Percentiles rank a stretch among this genome's conserved stretches.
Evolutionary conservation across 2,113 vertebrate species (phyloP).

Genomic region (Pseudopipra pipra): DNA sequence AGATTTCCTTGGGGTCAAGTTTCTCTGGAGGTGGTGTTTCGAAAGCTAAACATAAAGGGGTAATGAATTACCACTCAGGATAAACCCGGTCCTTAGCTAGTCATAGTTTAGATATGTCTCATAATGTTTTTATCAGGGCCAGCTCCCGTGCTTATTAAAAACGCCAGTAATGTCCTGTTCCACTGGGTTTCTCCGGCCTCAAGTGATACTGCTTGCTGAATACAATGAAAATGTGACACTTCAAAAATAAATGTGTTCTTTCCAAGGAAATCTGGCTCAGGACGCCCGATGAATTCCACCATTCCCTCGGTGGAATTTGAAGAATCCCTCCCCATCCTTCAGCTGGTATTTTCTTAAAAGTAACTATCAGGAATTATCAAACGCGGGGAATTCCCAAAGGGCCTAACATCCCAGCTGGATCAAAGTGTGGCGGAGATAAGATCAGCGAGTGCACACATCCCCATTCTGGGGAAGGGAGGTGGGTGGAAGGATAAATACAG

Average conservation of each 20-base stretch:
- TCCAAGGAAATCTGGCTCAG: conserved; percentile 43
- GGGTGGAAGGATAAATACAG: conserved; percentile 53
- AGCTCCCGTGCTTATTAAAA: conserved; percentile 35
- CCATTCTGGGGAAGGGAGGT: conserved; percentile 55
- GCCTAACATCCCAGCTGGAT: conserved; percentile 43
- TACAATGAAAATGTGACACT: conserved; percentile 55
- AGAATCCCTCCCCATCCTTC: conserved; percentile 60
- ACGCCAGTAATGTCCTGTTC: conserved; percentile 38
- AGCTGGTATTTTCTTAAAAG: conserved; percentile 68
- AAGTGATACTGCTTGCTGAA: not conserved
- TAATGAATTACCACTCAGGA: conserved; percentile 32
- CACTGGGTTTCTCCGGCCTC: not conserved
- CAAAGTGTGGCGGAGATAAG: conserved; percentile 45
- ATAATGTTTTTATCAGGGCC: conserved; percentile 16
- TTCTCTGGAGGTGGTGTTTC: conserved; percentile 19
- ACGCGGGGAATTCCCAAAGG: conserved; percentile 52
- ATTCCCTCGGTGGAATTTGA: conserved; percentile 52
- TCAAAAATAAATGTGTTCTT: conserved; percentile 58
- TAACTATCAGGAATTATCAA: conserved; percentile 57
- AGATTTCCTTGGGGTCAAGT: conserved; percentile 61
- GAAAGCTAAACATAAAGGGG: conserved; percentile 31
- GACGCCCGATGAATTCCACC: conserved; percentile 14
- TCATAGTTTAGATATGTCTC: not conserved
- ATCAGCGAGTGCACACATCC: conserved; percentile 60
- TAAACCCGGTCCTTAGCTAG: conserved; percentile 2